Base-by-base conservation (phyloP, 2,113 vertebrate genomes). In the Lichenostomus cassidix region DNA sequence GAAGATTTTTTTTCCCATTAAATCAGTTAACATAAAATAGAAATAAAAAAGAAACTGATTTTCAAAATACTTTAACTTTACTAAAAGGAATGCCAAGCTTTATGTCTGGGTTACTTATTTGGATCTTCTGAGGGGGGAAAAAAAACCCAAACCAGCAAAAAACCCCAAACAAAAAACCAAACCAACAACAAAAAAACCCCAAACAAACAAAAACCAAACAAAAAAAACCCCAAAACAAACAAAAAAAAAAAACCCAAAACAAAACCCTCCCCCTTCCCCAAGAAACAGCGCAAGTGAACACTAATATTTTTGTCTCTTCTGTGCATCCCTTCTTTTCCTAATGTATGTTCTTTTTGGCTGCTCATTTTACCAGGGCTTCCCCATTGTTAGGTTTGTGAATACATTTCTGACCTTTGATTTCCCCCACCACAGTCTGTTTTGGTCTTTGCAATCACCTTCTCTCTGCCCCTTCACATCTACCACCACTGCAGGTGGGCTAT, bases 401-500 rank as follows among this genome's bases (percentile, higher is more conserved):
- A 94, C 92, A 89, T 95, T 96, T 94, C 47, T 95, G 91, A 94
- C 87, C 94, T 95, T 89, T 93, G 75, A 76, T 97, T 96, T 92
- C 50, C 94, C 83, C 86, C 84, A 77, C 95, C 91, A 42, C 79
- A 76, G 94, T 91, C 74, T 95, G 82, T 88, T 97, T 96, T 96
- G 94, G 93, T 91, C 95, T 96, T 93, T 94, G 94, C 86, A 89
- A 87, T 95, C 92, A 96, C 94, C 94, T 96, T 91, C 69, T 53
- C 64, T 94, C 91, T 92, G 84, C 93, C 93, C 75, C 59, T 81
- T 85, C 94, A 74, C 92, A 63, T 93, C 87, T 42, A 92, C 76
- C 94, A 95, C 91, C 90, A 28, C 93, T 94, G 94, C 95, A 97
- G 93, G 95, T 94, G 90, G 96, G 87, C 95, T 95, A 95, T 97